Evolutionary conservation across 2,797 vertebrate species (phyloP).

Genomic region (Tympanoctomys barrerae): DNA sequence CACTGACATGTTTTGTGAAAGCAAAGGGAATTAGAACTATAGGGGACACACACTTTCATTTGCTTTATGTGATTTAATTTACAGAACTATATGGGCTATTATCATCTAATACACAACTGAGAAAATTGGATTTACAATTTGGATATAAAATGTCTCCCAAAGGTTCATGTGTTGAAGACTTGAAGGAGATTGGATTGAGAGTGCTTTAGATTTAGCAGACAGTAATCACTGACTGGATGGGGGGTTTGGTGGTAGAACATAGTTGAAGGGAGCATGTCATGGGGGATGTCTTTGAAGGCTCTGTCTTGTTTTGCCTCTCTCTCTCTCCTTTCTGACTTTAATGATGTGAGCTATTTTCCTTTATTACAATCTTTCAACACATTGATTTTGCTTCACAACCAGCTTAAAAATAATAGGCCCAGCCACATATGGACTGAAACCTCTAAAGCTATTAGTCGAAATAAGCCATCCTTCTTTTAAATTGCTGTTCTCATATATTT

Average conservation of each 20-base stretch:
- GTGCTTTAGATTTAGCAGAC: background rate
- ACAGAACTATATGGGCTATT: background rate
- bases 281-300: background rate
- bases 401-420: background rate
- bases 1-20: background rate
- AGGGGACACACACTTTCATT: background rate
- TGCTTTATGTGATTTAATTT: background rate
- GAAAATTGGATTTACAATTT: background rate
- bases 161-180: background rate
- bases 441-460: background rate
- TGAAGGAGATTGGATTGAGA: background rate
- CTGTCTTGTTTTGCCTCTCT: background rate
- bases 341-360: background rate
- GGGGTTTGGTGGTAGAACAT: background rate
- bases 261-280: background rate
- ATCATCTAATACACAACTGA: background rate
- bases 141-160: background rate
- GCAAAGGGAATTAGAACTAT: background rate
- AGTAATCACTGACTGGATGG: background rate
- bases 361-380: background rate
- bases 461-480: background rate
- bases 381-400: background rate
- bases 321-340: background rate
- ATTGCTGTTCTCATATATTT: background rate
- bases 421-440: background rate